Conservation (phyloP, 2,113 vertebrate genomes). For the Trochalopteron elliotii region DNA sequence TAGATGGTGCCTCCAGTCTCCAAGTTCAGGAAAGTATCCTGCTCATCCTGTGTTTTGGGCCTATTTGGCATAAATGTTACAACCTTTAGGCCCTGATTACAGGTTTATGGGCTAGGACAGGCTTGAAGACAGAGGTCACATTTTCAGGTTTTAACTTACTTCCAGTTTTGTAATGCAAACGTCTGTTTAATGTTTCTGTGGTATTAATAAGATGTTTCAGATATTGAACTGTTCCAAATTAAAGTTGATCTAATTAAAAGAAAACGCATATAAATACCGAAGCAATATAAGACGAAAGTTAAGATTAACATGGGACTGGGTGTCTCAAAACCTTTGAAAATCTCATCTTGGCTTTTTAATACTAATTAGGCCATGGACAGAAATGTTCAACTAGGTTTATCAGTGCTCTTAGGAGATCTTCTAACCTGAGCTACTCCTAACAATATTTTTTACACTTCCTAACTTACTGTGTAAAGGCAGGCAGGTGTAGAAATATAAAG, state of each 20-base stretch:
- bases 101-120: not conserved
- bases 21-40: not conserved
- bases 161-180: not conserved
- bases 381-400: not conserved
- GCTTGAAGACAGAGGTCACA: not conserved
- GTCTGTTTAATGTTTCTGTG: not conserved
- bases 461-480: not conserved
- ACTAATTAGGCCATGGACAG: not conserved
- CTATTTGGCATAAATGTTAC: not conserved
- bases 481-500: not conserved
- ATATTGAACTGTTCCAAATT: not conserved
- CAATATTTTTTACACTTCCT: not conserved
- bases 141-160: not conserved
- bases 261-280: not conserved
- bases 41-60: not conserved
- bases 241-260: not conserved
- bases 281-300: not conserved
- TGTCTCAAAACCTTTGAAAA: not conserved
- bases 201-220: not conserved
- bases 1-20: not conserved
- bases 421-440: not conserved
- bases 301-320: not conserved
- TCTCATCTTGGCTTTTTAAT: not conserved
- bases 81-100: not conserved
- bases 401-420: not conserved